Conservation (phyloP, 64 coral and sea anemone species). For the Pachyseris speciosa region DNA sequence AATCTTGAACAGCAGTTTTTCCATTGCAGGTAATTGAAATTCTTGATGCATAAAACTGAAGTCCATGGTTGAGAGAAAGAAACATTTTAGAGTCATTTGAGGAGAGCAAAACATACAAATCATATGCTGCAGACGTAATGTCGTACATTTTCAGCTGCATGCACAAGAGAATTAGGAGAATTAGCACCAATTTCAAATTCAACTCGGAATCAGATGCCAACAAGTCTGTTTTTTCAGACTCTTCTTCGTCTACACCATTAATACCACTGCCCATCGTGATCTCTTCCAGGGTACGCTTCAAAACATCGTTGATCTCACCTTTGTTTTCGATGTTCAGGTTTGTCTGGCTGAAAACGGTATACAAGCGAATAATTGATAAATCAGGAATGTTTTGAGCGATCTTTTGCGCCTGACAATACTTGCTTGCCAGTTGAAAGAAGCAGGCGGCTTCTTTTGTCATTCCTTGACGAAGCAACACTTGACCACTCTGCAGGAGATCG, state of each 20-base stretch:
- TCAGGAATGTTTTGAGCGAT: too few species aligned
- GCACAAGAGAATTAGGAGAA: neutral
- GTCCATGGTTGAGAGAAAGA: neutral
- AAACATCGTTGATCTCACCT: too few species aligned
- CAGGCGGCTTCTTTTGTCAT: neutral
- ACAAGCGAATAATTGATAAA: neutral
- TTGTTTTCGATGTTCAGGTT: neutral
- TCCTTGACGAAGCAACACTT: neutral
- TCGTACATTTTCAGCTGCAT: neutral
- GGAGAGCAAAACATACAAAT: neutral
- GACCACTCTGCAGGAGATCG: neutral
- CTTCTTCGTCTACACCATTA: neutral
- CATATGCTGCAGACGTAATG: neutral
- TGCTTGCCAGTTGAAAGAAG: neutral
- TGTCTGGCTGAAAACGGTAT: neutral
- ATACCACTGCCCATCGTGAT: neutral
- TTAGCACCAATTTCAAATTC: neutral
- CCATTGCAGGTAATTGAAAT: neutral
- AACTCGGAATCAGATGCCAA: neutral
- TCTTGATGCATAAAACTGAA: constrained; percentile 9
- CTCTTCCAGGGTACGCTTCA: neutral
- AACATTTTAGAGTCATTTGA: neutral
- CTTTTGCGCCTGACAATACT: neutral
- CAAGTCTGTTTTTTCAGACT: neutral
- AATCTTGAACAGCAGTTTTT: constrained; percentile 10